Percentiles rank a stretch among this genome's conserved stretches.
Conservation (phyloP, 2,113 vertebrate genomes). For the Chiloscyllium plagiosum region DNA sequence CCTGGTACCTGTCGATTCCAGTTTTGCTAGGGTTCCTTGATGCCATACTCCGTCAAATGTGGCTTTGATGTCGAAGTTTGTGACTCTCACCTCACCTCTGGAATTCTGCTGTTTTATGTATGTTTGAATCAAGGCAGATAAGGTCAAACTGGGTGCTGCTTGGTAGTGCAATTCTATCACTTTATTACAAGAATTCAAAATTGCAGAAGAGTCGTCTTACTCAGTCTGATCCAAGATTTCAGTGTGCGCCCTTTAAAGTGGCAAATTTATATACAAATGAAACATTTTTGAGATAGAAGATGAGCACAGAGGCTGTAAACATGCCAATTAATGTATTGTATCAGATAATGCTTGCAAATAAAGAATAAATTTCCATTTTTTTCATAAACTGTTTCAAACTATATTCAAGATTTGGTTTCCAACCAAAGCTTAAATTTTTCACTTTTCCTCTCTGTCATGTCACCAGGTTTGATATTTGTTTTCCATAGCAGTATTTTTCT, state of each 20-base stretch:
- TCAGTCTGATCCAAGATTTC: neutral
- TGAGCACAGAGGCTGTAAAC: neutral
- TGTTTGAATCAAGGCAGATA: too few relatives aligned
- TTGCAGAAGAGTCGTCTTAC: neutral
- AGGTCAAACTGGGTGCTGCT: too few relatives aligned
- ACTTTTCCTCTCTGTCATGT: neutral
- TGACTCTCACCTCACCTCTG: too few relatives aligned
- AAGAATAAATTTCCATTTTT: neutral
- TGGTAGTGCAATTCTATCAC: too few relatives aligned
- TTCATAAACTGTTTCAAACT: neutral
- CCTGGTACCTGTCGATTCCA: too few relatives aligned
- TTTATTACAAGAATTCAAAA: neutral
- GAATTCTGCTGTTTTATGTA: too few relatives aligned
- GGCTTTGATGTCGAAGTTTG: too few relatives aligned
- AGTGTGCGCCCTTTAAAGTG: neutral
- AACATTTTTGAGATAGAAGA: neutral
- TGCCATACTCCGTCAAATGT: too few relatives aligned
- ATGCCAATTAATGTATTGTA: neutral
- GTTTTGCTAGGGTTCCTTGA: too few relatives aligned
- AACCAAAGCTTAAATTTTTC: too few relatives aligned
- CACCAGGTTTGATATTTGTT: neutral
- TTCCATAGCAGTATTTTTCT: neutral
- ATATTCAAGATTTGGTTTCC: too few relatives aligned
- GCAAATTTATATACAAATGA: neutral
- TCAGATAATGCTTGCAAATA: neutral